Conservation (phyloP, 2,113 vertebrate genomes). For the Xenotilapia caudafasciata region DNA sequence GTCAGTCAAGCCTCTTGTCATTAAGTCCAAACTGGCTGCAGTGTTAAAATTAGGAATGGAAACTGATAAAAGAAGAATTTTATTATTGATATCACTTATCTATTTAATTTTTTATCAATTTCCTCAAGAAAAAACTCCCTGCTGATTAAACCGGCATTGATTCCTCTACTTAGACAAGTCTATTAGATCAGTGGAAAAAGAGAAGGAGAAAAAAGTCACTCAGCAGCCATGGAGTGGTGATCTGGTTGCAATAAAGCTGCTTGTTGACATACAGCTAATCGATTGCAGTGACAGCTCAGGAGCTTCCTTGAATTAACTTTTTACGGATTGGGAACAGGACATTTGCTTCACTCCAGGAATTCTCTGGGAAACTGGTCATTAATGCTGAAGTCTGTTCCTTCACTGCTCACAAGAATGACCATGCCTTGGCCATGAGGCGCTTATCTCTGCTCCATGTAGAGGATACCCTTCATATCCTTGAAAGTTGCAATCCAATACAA, state of each 20-base stretch:
- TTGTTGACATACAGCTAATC: not conserved
- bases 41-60: not conserved
- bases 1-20: not conserved
- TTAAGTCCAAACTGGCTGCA: not conserved
- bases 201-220: not conserved
- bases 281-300: not conserved
- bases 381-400: not conserved
- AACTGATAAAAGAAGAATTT: not conserved
- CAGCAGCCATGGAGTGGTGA: not conserved
- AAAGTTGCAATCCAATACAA: not conserved
- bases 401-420: not conserved
- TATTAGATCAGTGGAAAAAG: not conserved
- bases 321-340: not conserved
- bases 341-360: not conserved
- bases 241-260: not conserved
- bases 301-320: not conserved
- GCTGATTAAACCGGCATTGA: not conserved
- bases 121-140: not conserved
- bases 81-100: not conserved
- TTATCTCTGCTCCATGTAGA: not conserved
- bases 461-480: not conserved
- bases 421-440: fast-evolving
- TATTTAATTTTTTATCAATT: fast-evolving
- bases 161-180: not conserved
- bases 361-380: not conserved